These are phyloP conservation scores for Oedothorax gibbosus DNA, from an alignment of 1,140 invertebrate species.

Conservation along the genomic window DNA sequence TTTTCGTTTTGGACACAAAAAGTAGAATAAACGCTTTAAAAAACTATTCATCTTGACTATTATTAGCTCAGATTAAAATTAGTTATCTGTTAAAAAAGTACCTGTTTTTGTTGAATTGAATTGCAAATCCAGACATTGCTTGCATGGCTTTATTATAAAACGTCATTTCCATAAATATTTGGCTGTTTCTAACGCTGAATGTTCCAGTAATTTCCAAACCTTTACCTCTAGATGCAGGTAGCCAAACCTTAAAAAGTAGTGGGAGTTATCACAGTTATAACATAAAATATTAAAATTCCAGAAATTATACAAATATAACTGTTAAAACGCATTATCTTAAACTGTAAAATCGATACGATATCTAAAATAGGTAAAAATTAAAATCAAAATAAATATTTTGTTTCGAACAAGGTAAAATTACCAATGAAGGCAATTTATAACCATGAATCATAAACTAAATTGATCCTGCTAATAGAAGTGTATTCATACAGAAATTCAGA, in stretches of 20 bases:
- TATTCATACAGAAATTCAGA: too few species aligned
- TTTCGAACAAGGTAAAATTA: too few species aligned
- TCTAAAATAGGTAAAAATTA: too few species aligned
- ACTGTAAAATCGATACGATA: not conserved
- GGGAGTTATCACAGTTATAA: conserved; percentile 2
- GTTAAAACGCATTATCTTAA: not conserved
- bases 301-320: not conserved
- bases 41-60: not conserved
- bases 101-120: conserved; percentile 98
- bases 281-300: not conserved
- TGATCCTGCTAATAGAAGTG: too few species aligned
- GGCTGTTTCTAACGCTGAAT: conserved; percentile 88
- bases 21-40: too few species aligned
- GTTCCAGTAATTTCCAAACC: conserved; percentile 97
- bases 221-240: conserved; percentile 95
- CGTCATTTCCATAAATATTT: conserved; percentile 96
- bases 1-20: too few species aligned
- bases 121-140: conserved; percentile 94
- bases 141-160: conserved; percentile 99
- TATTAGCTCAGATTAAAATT: not conserved
- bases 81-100: conserved; percentile 63
- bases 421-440: too few species aligned
- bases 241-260: conserved; percentile 76
- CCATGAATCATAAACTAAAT: too few species aligned
- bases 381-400: too few species aligned